Evolutionary conservation across 2,888 invertebrate species (phyloP).

Genomic region (Drosophila birchii): DNA sequence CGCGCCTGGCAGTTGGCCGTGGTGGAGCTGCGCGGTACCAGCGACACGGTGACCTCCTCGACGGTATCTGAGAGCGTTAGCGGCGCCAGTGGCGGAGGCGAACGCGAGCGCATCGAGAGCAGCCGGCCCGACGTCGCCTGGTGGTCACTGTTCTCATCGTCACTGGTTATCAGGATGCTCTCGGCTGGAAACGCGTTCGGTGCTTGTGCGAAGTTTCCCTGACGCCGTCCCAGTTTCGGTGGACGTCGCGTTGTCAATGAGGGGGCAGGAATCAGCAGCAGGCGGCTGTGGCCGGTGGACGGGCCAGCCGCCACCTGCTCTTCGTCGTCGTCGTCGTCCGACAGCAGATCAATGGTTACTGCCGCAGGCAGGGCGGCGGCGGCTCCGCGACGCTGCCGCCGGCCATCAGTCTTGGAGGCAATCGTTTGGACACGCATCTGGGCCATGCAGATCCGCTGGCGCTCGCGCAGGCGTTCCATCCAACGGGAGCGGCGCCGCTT

Average conservation of each 20-base stretch:
- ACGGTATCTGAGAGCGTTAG: conserved; percentile 64
- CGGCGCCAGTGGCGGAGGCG: conserved; percentile 76
- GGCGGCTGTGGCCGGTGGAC: conserved; percentile 39
- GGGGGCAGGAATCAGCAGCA: conserved; percentile 47
- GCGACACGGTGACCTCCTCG: conserved; percentile 81
- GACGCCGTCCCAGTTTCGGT: conserved; percentile 1
- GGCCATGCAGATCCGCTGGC: conserved; percentile 45
- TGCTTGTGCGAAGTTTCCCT: neutral
- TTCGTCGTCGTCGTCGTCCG: conserved; percentile 79
- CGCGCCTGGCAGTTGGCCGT: conserved; percentile 70
- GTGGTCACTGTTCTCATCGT: conserved; percentile 58
- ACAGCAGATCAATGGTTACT: conserved; percentile 81
- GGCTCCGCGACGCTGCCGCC: conserved; percentile 54
- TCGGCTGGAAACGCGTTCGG: conserved; percentile 31
- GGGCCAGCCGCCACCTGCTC: conserved; percentile 8
- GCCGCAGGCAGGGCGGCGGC: conserved; percentile 66
- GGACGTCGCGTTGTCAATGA: conserved; percentile 2
- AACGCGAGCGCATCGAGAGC: conserved; percentile 52
- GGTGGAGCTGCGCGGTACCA: conserved; percentile 78
- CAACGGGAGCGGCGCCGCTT: conserved; percentile 74
- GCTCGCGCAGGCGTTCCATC: conserved; percentile 65
- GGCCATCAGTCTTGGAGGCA: conserved; percentile 59
- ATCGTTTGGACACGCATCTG: conserved; percentile 38
- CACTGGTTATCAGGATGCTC: conserved; percentile 80
- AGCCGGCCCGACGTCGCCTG: conserved; percentile 1